Percentiles rank a stretch among this genome's conserved stretches.
These are phyloP conservation scores for Eulemur coronatus DNA, from an alignment of 2,797 vertebrate species.

Conservation along the genomic window DNA sequence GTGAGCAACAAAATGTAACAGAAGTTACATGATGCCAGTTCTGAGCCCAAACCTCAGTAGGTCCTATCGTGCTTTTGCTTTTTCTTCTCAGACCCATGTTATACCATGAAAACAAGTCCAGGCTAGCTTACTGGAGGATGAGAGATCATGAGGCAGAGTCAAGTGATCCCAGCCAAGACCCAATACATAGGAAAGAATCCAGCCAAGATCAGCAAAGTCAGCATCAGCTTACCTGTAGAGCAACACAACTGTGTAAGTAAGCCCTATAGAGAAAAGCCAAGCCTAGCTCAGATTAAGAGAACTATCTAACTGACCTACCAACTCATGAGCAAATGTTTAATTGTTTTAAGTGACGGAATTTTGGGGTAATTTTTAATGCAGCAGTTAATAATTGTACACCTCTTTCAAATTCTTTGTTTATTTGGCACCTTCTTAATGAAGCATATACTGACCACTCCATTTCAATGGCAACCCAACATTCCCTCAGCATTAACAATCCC, in stretches of 20 bases:
- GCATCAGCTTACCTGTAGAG: not conserved
- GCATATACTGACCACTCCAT: not conserved
- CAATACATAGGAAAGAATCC: not conserved
- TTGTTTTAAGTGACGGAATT: slow-evolving; percentile 11
- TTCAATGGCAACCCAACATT: not conserved
- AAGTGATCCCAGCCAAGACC: not conserved
- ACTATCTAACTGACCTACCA: not conserved
- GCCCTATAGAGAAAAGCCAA: not conserved
- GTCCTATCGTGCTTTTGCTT: not conserved
- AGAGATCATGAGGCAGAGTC: not conserved
- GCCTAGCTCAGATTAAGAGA: not conserved
- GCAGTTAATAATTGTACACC: not conserved
- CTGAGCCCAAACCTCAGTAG: not conserved
- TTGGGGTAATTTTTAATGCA: not conserved
- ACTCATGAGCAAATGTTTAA: not conserved
- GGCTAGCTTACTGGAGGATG: not conserved
- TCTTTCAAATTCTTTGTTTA: not conserved
- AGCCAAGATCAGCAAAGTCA: not conserved
- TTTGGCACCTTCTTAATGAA: not conserved
- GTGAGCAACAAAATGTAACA: not conserved
- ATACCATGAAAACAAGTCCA: not conserved
- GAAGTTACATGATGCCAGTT: not conserved
- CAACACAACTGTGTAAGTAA: not conserved
- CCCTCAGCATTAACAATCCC: not conserved
- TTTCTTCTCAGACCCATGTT: not conserved